These are phyloP conservation scores for Platalea minor DNA, from an alignment of 2,797 vertebrate genomes.

Conservation along the genomic window DNA sequence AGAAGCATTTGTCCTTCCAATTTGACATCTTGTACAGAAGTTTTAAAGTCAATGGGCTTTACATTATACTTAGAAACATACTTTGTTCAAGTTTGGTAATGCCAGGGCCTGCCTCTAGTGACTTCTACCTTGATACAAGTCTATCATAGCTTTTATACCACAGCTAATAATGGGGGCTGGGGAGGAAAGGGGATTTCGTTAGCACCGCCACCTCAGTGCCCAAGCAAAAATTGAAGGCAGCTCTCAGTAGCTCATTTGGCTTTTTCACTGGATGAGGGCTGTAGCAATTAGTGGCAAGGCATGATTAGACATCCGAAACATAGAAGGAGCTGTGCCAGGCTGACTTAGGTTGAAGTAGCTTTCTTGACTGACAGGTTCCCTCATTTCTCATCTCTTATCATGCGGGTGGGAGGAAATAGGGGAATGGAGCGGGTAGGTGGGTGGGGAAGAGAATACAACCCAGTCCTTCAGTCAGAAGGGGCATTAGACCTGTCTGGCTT, in stretches of 20 bases:
- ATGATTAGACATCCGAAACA: not conserved
- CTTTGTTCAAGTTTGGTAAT: not conserved
- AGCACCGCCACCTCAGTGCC: not conserved
- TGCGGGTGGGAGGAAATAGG: not conserved
- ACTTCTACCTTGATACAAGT: not conserved
- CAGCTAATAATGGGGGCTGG: fast-evolving
- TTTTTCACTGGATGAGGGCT: not conserved
- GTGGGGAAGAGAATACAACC: not conserved
- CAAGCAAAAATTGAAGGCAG: not conserved
- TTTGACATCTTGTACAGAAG: not conserved
- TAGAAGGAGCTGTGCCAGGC: not conserved
- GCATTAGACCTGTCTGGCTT: not conserved
- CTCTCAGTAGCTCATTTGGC: not conserved
- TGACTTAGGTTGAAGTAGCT: not conserved
- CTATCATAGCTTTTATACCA: not conserved
- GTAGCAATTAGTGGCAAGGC: not conserved
- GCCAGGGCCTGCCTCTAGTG: not conserved
- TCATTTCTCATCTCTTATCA: not conserved
- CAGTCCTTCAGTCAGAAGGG: not conserved
- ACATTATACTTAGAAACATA: not conserved
- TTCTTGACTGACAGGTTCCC: not conserved
- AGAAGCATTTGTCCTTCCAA: not conserved
- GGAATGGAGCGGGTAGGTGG: too few relatives aligned
- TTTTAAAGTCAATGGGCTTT: not conserved
- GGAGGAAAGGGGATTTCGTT: not conserved